Percentiles rank a stretch among this genome's conserved stretches.
Conservation (phyloP, 2,113 vertebrate genomes). For the Semnopithecus entellus region DNA sequence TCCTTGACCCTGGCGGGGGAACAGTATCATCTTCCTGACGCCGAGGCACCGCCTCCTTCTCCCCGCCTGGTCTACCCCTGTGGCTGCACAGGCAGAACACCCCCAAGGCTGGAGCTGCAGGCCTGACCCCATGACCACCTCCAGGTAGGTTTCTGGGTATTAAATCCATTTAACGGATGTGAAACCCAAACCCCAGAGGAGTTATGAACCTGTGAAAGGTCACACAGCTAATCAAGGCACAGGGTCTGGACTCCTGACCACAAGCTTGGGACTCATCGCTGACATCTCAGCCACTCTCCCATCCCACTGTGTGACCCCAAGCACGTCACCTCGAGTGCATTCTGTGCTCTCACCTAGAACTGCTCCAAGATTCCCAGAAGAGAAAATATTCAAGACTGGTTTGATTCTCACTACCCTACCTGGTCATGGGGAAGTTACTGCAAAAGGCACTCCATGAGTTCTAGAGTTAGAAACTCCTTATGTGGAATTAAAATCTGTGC, state of each 20-base stretch:
- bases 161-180: background rate
- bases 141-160: background rate
- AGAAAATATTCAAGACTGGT: background rate
- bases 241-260: background rate
- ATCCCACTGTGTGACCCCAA: background rate
- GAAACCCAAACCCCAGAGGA: fast-evolving
- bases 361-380: background rate
- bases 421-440: background rate
- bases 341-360: background rate
- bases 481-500: background rate
- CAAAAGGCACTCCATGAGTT: background rate
- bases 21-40: background rate
- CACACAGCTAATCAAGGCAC: background rate
- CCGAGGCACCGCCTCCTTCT: background rate
- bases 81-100: background rate
- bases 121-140: background rate
- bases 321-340: background rate
- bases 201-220: background rate
- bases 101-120: background rate
- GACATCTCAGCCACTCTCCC: background rate
- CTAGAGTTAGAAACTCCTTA: background rate
- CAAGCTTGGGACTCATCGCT: background rate
- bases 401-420: background rate
- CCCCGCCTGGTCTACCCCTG: background rate
- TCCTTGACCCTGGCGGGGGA: no score